Conservation (phyloP, 2,113 vertebrate species). For the Crocuta crocuta region DNA sequence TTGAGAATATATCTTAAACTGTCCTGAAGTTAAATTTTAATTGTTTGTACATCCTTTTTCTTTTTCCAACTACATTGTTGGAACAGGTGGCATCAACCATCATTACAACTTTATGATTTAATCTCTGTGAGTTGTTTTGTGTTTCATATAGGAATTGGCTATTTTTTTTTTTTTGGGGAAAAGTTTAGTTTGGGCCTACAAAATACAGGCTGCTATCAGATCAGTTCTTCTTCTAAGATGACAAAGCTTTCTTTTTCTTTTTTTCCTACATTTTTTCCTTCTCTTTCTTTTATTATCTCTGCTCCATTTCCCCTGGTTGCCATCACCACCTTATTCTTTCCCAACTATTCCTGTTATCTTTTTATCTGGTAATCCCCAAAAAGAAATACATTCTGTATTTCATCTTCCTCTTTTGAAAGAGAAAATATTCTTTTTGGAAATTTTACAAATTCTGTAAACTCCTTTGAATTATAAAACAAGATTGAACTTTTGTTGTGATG, state of each 20-base stretch:
- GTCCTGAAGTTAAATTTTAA: background rate
- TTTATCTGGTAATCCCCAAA: background rate
- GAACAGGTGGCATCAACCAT: background rate
- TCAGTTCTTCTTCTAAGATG: background rate
- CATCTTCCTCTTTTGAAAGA: background rate
- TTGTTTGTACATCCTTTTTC: background rate
- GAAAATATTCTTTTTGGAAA: background rate
- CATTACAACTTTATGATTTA: background rate
- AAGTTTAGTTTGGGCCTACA: background rate
- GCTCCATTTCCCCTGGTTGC: background rate
- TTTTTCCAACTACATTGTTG: background rate
- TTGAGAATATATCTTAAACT: slow-evolving; percentile 31
- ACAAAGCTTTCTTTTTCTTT: background rate
- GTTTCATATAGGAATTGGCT: background rate
- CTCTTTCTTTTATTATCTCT: background rate
- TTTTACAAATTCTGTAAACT: background rate
- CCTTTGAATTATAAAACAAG: slow-evolving; percentile 44
- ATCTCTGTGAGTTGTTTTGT: background rate
- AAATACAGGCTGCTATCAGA: background rate
- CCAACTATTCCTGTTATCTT: background rate
- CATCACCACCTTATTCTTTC: background rate
- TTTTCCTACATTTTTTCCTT: background rate
- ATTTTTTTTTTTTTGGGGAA: background rate
- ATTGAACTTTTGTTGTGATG: background rate
- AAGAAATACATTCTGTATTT: background rate